These are phyloP conservation scores for Lysandra coridon DNA, from an alignment of 2,888 invertebrate genomes.

Conservation along the genomic window DNA sequence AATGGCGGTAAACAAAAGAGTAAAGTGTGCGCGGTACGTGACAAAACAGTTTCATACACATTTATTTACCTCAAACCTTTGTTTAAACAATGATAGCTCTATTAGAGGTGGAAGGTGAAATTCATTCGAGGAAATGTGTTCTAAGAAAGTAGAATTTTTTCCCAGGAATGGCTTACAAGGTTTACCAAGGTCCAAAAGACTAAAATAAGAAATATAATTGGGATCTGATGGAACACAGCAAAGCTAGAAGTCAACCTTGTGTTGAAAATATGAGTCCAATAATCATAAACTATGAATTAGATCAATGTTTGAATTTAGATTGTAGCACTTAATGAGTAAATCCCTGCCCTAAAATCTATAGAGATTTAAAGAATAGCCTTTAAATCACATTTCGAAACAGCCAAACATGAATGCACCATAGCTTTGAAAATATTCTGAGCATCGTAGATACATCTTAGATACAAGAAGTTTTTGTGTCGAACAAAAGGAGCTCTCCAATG, in stretches of 20 bases:
- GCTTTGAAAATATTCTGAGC: background rate
- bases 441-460: background rate
- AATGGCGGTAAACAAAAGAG: background rate
- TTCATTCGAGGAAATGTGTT: background rate
- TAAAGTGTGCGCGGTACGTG: slow-evolving; percentile 7
- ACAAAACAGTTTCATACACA: slow-evolving; percentile 1
- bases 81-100: slow-evolving; percentile 17
- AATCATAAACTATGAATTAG: background rate
- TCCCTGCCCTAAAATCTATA: background rate
- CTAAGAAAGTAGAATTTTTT: background rate
- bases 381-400: background rate
- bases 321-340: background rate
- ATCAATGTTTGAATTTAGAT: too few relatives aligned
- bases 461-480: slow-evolving; percentile 8
- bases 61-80: slow-evolving; percentile 17
- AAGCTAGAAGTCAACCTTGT: background rate
- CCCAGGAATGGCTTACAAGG: background rate
- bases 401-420: background rate
- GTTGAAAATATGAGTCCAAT: background rate
- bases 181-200: too few relatives aligned
- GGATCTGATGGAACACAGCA: too few relatives aligned
- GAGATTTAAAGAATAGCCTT: background rate
- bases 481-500: slow-evolving; percentile 16
- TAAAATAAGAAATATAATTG: too few relatives aligned
- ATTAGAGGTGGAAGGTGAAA: slow-evolving; percentile 13